phyloP scores from a whole-genome alignment of 2,888 invertebrate species.

The Bruchidius siliquastri region DNA sequence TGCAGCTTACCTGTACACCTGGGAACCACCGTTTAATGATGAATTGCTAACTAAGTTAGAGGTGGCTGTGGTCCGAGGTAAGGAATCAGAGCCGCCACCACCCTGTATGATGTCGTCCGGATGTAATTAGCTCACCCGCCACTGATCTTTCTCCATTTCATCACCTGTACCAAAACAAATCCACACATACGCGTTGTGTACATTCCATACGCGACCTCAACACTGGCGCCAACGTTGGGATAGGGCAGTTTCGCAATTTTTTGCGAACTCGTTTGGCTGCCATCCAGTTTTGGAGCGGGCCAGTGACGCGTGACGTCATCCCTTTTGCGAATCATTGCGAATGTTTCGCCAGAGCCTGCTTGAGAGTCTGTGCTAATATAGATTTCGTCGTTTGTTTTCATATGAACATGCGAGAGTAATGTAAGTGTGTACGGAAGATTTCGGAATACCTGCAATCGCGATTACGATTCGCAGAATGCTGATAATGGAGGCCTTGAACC shows the following conservation, averaged over 20 bases:
- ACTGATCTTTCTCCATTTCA: too few species aligned
- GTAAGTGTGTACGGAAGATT: not conserved
- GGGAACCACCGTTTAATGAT: too few species aligned
- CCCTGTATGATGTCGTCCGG: too few species aligned
- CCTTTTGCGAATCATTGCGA: not conserved
- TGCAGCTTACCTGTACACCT: too few species aligned
- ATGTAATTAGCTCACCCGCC: too few species aligned
- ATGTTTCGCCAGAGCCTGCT: not conserved
- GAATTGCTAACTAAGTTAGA: too few species aligned
- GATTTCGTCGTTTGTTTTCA: not conserved
- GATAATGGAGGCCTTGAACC: not conserved
- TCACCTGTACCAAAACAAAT: too few species aligned
- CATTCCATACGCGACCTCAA: not conserved
- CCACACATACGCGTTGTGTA: not conserved
- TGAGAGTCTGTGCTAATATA: not conserved
- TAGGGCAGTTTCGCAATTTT: not conserved
- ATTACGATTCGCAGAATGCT: not conserved
- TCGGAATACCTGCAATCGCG: not conserved
- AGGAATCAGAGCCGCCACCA: too few species aligned
- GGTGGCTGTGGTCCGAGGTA: too few species aligned
- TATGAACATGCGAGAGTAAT: not conserved
- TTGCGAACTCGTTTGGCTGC: not conserved
- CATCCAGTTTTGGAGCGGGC: not conserved
- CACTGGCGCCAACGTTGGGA: not conserved
- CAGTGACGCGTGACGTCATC: not conserved